Percentiles rank a stretch among this genome's conserved stretches.
These are phyloP conservation scores for Eupithecia inturbata DNA, from an alignment of 2,888 invertebrate genomes.

Conservation along the genomic window DNA sequence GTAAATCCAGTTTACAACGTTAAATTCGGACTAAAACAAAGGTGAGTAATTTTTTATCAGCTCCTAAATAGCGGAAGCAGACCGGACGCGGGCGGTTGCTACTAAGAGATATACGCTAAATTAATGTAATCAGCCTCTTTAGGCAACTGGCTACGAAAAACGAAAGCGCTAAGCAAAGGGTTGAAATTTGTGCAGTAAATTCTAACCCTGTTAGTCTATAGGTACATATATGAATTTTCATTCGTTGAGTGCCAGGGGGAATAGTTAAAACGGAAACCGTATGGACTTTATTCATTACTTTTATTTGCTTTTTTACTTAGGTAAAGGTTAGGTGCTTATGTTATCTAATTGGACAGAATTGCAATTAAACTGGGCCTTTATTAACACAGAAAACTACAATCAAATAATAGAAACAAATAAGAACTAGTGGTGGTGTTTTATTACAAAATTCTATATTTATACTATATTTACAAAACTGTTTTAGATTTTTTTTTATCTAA, in stretches of 20 bases:
- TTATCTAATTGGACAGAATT: background rate
- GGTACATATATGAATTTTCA: background rate
- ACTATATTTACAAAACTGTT: too few relatives aligned
- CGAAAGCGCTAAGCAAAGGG: constrained; percentile 3
- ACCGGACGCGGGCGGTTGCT: constrained; percentile 48
- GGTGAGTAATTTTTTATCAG: constrained; percentile 72
- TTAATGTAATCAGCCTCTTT: constrained; percentile 53
- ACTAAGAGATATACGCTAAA: constrained; percentile 50
- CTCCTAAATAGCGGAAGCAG: constrained; percentile 55
- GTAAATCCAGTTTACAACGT: constrained; percentile 69
- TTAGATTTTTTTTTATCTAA: too few relatives aligned
- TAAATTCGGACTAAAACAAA: constrained; percentile 72
- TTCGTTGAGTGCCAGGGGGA: background rate
- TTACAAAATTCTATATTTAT: too few relatives aligned
- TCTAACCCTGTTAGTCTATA: background rate
- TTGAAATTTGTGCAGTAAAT: constrained; percentile 56
- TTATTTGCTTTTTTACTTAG: background rate
- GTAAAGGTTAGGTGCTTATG: background rate
- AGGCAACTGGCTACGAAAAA: constrained; percentile 22
- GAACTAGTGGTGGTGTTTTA: too few relatives aligned
- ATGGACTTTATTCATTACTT: background rate
- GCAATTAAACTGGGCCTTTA: too few relatives aligned
- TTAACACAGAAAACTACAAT: too few relatives aligned
- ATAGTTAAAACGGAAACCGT: background rate
- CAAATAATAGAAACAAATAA: too few relatives aligned